Conservation (phyloP, 2,888 invertebrate species). For the Acleris sparsana region DNA sequence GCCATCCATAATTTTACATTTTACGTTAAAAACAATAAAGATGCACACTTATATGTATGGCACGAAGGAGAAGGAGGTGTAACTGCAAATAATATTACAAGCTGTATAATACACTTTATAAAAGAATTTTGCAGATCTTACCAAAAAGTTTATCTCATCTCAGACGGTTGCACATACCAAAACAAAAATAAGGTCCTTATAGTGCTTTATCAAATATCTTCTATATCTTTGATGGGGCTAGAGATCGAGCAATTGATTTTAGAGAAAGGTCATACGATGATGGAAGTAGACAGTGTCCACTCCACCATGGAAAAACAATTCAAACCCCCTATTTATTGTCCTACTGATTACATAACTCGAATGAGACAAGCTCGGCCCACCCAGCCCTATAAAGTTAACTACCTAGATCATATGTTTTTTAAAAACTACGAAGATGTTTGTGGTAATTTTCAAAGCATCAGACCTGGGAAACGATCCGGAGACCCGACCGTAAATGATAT, state of each 20-base stretch:
- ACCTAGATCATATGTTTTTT: background rate
- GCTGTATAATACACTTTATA: constrained; percentile 3
- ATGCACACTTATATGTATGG: background rate
- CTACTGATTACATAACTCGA: background rate
- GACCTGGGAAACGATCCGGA: background rate
- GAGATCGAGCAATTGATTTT: no score
- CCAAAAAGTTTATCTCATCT: background rate
- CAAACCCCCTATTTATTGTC: background rate
- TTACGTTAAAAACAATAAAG: background rate
- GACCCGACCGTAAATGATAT: background rate
- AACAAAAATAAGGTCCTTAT: background rate
- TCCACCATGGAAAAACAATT: no score
- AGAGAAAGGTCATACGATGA: no score
- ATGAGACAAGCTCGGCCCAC: background rate
- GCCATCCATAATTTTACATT: background rate
- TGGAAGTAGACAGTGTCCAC: no score
- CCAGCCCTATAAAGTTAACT: background rate
- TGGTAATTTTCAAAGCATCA: background rate
- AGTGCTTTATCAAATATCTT: constrained; percentile 1
- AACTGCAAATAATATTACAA: background rate
- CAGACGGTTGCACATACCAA: constrained; percentile 3
- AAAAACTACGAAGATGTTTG: background rate
- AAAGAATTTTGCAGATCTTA: background rate
- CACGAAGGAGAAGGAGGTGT: constrained; percentile 1
- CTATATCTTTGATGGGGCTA: background rate